Evolutionary conservation across 1,140 invertebrate species (phyloP).

Genomic region (Bradysia coprophila): DNA sequence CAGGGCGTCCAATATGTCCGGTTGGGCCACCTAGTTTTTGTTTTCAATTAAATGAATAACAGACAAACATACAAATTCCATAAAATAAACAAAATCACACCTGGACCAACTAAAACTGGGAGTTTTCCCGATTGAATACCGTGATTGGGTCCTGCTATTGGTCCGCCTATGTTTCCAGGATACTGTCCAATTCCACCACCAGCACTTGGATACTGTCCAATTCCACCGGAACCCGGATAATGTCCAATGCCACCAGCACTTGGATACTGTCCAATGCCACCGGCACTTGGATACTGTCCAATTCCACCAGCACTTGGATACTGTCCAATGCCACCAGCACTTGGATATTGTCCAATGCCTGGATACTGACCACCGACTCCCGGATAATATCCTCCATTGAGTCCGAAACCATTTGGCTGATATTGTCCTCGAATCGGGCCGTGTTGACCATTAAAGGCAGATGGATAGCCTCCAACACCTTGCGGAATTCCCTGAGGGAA

Average conservation of each 20-base stretch:
- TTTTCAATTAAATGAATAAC: no score
- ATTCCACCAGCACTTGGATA: slow-evolving; percentile 2
- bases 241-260: neutral
- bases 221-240: neutral
- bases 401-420: no score
- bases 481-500: no score
- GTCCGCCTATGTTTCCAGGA: neutral
- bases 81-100: no score
- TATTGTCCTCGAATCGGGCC: no score
- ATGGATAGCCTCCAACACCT: no score
- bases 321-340: neutral
- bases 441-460: no score
- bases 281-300: slow-evolving; percentile 1
- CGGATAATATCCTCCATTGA: neutral
- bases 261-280: neutral
- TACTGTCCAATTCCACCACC: slow-evolving; percentile 3
- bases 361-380: neutral
- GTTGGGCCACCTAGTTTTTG: slow-evolving; percentile 27
- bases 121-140: no score
- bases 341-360: no score
- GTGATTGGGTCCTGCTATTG: no score
- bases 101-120: no score
- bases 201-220: slow-evolving; percentile 1
- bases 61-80: no score
- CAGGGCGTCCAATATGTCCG: slow-evolving; percentile 17